Evolutionary conservation across 64 coral and sea anemone species (phyloP), one percentile per base, ranked within the genome.

Genomic region (Trachythela sp.): DNA sequence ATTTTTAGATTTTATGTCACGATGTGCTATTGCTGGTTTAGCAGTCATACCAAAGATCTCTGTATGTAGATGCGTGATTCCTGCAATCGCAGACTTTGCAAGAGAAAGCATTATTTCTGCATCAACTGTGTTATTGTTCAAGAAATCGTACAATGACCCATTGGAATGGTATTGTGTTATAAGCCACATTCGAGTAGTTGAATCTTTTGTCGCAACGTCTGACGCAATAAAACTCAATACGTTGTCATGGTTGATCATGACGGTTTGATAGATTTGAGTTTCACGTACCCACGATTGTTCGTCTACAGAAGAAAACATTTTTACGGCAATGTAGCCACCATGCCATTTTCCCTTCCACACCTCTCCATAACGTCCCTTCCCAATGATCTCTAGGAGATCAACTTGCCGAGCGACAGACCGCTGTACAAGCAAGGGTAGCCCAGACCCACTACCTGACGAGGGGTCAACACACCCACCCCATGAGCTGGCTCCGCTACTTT

Each of bases 1-100:
- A 77, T 99, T 99, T 48, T 99, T 99, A n/a, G 96, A 93, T 86
- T 99, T 99, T 13, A 99, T 89, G 24, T 99, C 96, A 60, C 96
- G 84, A 33, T 99, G 96, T 26, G 96, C 96, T 68, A 99, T 95
- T 7, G 96, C 94, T 22, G 92, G 94, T 42, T 94, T 99, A 14
- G 91, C 89, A 88, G 84, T 84, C 50, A 86, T 84, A 2, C 93
- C 93, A 91, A 90, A 92, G 14, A 99, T 99, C 49, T 95, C 96
- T 20, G 89, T 94, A 50, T 99, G 96, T 24, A 99, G 83, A 87
- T 99, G 96, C 30, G 91, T 90, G 76, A 99, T 59, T 11, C 96
- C 96, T 67, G 84, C 88, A 71, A 91, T 88, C 2, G 96, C 96
- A 8, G 96, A 91, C 26, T 95, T 45, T 26, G 96, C 91, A 59